Evolutionary conservation across 1,140 invertebrate species (phyloP), one percentile per base, ranked within the genome.

Genomic region (Halotydeus destructor): DNA sequence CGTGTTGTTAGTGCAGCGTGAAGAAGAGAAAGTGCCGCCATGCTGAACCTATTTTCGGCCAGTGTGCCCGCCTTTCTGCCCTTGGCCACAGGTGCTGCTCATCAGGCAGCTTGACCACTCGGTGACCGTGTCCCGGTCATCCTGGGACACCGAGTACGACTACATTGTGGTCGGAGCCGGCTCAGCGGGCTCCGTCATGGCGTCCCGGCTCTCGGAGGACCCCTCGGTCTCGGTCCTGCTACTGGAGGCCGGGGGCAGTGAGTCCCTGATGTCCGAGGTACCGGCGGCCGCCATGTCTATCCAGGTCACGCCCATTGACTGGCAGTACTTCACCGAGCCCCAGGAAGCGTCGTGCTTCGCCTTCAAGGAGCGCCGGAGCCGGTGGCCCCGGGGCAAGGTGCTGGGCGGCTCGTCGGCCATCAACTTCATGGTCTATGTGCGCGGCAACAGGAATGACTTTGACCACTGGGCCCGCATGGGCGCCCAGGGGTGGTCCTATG

Each of bases 351-450:
- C 82, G 1, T 85, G 82, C 52, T 64, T 81, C 8, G 74, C 70
- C 1, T 72, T 81, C 43, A 68, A 68, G 8, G 73, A 74, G 63
- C 70, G 41, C 28, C 66, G 80, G 32, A 51, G 49, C 31, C 43
- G 47, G n/a, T 55, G 52, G 49, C 55, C 55, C 5, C 49, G 56
- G 33, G 57, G 55, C 31, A 40, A 48, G 44, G 53, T 52, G 8
- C 38, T 64, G 38, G 70, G 69, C 12, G 89, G 89, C 9, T 80
- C 80, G 24, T 86, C 80, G 35, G 83, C 88, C 0, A 67, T 96
- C 1, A 96, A 96, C 59, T 84, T 83, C 1, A 89, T 91, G 83
- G 70, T 91, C 5, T 94, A 96, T 60, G 76, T 91, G 0, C 69
- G 89, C 28, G 91, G 89, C 0, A 89, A 96, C 55, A 74, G 74